phyloP scores from a whole-genome alignment of 2,888 invertebrate species.

The Archips crataeganus region DNA sequence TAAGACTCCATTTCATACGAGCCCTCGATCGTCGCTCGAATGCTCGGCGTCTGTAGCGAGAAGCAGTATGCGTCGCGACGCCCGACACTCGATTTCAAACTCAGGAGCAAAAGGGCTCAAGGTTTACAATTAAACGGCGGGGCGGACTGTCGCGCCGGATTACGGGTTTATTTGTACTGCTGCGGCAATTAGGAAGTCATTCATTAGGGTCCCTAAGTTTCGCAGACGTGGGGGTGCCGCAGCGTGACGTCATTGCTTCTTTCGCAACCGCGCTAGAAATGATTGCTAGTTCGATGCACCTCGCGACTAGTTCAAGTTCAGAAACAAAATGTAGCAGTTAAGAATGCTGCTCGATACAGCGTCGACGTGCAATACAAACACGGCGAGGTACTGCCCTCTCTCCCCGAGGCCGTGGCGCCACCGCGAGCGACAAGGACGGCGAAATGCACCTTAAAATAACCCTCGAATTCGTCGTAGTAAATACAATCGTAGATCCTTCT shows the following conservation, averaged over 20 bases:
- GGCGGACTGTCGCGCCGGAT: constrained; percentile 73
- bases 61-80: constrained; percentile 67
- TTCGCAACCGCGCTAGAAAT: constrained; percentile 63
- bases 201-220: constrained; percentile 86
- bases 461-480: constrained; percentile 76
- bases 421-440: constrained; percentile 76
- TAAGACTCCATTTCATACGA: constrained; percentile 63
- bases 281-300: constrained; percentile 59
- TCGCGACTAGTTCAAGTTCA: constrained; percentile 52
- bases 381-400: constrained; percentile 67
- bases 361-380: constrained; percentile 71
- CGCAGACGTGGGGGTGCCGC: constrained; percentile 84
- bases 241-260: constrained; percentile 74
- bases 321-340: constrained; percentile 73
- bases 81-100: constrained; percentile 78
- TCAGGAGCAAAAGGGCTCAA: constrained; percentile 74
- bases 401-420: constrained; percentile 76
- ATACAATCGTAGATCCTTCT: constrained; percentile 74
- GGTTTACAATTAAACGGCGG: constrained; percentile 78
- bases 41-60: constrained; percentile 66
- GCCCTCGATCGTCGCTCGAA: constrained; percentile 54
- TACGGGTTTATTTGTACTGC: constrained; percentile 80
- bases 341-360: constrained; percentile 67
- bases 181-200: constrained; percentile 86
- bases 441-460: constrained; percentile 80